Percentiles rank a stretch among this genome's conserved stretches.
These are phyloP conservation scores for Sinocyclocheilus rhinocerous DNA, from an alignment of 2,113 vertebrate genomes.

Conservation along the genomic window DNA sequence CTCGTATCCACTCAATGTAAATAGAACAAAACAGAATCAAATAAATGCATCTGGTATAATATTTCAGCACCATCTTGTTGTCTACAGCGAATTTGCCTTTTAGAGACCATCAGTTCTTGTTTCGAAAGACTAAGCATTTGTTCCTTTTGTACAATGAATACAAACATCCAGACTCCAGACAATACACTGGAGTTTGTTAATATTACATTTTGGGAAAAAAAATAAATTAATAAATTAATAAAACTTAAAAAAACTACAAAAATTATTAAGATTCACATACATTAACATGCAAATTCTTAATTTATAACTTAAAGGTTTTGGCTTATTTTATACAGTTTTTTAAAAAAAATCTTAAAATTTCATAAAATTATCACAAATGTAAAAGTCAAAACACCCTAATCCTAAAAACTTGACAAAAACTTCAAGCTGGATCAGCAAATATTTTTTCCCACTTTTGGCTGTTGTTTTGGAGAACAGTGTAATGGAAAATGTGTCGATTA, in stretches of 20 bases:
- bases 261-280: too few species aligned
- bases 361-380: background rate
- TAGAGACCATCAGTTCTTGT: background rate
- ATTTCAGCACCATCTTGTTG: background rate
- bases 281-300: too few species aligned
- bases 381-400: background rate
- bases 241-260: too few species aligned
- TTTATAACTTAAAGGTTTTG: too few species aligned
- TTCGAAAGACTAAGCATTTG: background rate
- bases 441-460: background rate
- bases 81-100: background rate
- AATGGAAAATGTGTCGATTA: background rate
- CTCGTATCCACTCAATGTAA: slow-evolving; percentile 13
- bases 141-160: background rate
- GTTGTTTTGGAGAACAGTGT: background rate
- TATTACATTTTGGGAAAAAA: background rate
- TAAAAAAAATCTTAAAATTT: too few species aligned
- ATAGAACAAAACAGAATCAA: background rate
- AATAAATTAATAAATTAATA: too few species aligned
- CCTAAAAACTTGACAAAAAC: background rate
- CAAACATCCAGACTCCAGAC: background rate
- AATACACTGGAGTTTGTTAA: background rate
- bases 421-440: background rate
- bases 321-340: too few species aligned
- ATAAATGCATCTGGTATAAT: slow-evolving; percentile 3